Evolutionary conservation across 2,113 vertebrate species (phyloP).

Genomic region (Charina bottae): DNA sequence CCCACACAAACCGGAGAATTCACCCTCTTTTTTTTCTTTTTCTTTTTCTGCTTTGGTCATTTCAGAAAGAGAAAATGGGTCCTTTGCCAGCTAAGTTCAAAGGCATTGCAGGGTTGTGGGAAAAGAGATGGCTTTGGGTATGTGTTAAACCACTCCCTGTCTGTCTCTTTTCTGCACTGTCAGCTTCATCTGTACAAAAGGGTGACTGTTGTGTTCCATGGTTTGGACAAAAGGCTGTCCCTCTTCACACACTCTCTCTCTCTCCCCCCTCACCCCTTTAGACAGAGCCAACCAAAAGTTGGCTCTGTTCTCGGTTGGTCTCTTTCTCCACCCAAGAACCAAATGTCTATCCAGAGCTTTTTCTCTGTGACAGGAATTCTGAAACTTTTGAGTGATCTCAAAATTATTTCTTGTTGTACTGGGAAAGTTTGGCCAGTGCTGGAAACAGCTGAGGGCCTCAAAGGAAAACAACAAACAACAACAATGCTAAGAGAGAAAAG

Average conservation of each 20-base stretch:
- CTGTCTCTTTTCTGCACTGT: fast-evolving
- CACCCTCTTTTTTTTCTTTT: neutral
- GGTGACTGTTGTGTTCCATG: fast-evolving
- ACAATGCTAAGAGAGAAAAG: neutral
- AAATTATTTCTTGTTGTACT: neutral
- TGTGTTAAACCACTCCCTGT: neutral
- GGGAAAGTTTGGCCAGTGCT: neutral
- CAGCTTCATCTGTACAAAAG: neutral
- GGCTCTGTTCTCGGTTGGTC: neutral
- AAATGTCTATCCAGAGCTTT: neutral
- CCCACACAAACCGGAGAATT: neutral
- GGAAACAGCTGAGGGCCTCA: neutral
- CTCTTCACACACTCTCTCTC: neutral
- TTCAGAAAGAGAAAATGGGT: slow-evolving; percentile 23
- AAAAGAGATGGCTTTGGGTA: neutral
- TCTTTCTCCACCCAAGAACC: neutral
- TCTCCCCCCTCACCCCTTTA: neutral
- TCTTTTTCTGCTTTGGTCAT: slow-evolving; percentile 5
- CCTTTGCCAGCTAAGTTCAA: slow-evolving; percentile 13
- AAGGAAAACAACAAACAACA: neutral
- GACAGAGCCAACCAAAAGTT: neutral
- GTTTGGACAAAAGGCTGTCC: slow-evolving; percentile 2
- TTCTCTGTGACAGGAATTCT: neutral
- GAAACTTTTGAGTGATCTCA: neutral
- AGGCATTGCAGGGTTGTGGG: neutral